Evolutionary conservation across 1,140 invertebrate species (phyloP).

Genomic region (Drosophila aff.): DNA sequence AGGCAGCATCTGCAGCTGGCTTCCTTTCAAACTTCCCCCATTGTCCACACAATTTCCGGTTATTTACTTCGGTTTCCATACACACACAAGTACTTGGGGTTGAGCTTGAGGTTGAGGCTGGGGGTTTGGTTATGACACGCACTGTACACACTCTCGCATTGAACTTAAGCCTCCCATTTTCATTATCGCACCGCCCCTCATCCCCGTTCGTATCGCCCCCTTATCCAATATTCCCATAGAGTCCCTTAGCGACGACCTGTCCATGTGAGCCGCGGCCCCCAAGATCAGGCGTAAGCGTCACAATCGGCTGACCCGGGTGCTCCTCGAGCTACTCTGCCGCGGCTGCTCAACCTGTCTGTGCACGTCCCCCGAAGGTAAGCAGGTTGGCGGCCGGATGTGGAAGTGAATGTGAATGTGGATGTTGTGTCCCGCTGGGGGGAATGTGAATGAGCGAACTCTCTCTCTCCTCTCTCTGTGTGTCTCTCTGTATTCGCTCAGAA

Average conservation of each 20-base stretch:
- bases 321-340: slow-evolving; percentile 17
- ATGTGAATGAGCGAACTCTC: background rate
- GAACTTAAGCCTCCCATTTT: slow-evolving; percentile 7
- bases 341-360: slow-evolving; percentile 57
- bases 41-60: background rate
- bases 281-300: slow-evolving; percentile 19
- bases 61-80: background rate
- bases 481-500: background rate
- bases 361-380: slow-evolving; percentile 56
- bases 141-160: slow-evolving; percentile 1
- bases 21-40: slow-evolving; percentile 6
- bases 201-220: slow-evolving; percentile 43
- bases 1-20: background rate
- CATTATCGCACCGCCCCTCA: slow-evolving; percentile 39
- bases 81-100: background rate
- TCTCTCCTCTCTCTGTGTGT: background rate
- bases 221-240: slow-evolving; percentile 50
- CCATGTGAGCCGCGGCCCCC: slow-evolving; percentile 34
- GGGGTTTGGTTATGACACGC: background rate
- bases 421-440: background rate
- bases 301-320: slow-evolving; percentile 37
- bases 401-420: background rate
- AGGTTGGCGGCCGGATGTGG: background rate
- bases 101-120: background rate
- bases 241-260: slow-evolving; percentile 17